phyloP scores from a whole-genome alignment of 2,797 vertebrate genomes.

The Acanthiza pusilla region DNA sequence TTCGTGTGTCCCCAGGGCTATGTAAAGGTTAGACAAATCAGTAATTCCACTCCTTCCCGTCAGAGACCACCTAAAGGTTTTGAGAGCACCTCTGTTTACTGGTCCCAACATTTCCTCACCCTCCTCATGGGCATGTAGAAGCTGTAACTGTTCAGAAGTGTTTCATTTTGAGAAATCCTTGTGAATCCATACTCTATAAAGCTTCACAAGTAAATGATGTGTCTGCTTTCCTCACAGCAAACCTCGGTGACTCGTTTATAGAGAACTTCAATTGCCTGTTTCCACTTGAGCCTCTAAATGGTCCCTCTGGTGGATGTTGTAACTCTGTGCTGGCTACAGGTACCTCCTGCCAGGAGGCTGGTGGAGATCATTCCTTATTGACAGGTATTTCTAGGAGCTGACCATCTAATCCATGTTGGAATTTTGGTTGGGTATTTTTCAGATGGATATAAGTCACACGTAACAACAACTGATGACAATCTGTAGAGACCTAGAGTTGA shows the following conservation, averaged over 20 bases:
- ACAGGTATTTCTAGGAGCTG: not conserved
- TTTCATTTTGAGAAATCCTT: not conserved
- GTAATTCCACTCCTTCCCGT: not conserved
- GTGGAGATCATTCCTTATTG: not conserved
- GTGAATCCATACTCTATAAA: not conserved
- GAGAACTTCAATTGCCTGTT: not conserved
- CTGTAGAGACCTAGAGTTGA: not conserved
- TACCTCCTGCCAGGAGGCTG: not conserved
- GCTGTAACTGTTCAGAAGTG: not conserved
- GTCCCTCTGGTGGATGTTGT: not conserved
- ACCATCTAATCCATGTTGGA: not conserved
- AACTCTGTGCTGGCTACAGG: not conserved
- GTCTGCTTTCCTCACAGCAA: not conserved
- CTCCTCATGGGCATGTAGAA: not conserved
- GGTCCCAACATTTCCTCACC: not conserved
- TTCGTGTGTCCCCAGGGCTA: rapidly evolving
- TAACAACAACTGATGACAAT: not conserved
- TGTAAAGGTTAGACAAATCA: not conserved
- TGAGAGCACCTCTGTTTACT: not conserved
- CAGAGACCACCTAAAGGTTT: not conserved
- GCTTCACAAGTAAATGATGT: not conserved
- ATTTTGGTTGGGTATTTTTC: not conserved
- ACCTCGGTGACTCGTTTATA: not conserved
- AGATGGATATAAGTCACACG: not conserved
- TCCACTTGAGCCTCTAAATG: not conserved